Evolutionary conservation across 1,140 invertebrate species (phyloP).

Genomic region (Trissolcus basalis): DNA sequence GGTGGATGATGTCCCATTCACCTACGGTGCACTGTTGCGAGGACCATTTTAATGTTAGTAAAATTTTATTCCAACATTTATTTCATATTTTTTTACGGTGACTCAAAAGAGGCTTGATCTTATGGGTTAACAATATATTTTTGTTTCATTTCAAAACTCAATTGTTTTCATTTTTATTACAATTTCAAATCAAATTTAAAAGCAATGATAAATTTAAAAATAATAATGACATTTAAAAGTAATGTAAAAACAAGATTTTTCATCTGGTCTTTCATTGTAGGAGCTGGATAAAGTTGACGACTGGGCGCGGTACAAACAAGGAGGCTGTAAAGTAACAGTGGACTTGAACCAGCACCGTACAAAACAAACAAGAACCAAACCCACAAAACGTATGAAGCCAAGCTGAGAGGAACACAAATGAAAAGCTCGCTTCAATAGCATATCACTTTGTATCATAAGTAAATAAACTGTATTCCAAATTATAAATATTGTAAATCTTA

Average conservation of each 20-base stretch:
- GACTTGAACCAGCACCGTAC: constrained; percentile 3
- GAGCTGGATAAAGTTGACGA: constrained; percentile 23
- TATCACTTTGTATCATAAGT: no score
- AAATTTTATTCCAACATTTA: no score
- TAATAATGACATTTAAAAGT: no score
- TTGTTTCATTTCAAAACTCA: no score
- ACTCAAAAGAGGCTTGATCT: no score
- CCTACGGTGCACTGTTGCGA: constrained; percentile 29
- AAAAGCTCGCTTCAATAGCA: background rate
- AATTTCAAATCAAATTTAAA: no score
- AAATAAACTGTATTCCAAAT: background rate
- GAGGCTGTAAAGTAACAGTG: constrained; percentile 24
- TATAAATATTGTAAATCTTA: background rate
- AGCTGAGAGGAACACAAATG: background rate
- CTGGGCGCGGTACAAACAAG: constrained; percentile 23
- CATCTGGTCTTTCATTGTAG: constrained; percentile 5
- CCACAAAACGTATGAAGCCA: background rate
- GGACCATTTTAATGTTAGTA: constrained; percentile 37
- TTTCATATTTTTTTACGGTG: no score
- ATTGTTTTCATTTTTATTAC: no score
- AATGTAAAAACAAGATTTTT: no score
- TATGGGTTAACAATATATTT: no score
- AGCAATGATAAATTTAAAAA: no score
- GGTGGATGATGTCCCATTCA: constrained; percentile 18
- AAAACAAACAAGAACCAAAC: background rate